A percentile compares a stretch with the other conserved stretches of the same genome.
Evolutionary conservation across 2,888 invertebrate genomes (phyloP).

Genomic region (Helleia helle): DNA sequence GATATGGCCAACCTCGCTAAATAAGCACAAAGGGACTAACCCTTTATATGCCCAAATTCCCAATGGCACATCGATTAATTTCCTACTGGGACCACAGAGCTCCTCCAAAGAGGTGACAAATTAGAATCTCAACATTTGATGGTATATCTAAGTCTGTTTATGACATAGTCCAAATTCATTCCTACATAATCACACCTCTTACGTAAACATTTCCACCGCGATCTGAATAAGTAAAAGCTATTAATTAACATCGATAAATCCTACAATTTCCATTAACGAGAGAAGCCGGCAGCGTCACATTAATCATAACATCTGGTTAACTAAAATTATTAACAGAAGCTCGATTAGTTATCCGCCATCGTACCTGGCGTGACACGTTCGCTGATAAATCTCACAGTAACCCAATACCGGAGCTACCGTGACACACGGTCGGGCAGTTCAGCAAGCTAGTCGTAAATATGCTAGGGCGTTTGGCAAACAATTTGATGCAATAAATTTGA

Average conservation of each 20-base stretch:
- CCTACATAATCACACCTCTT: too few species aligned
- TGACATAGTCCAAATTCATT: too few species aligned
- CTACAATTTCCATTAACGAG: conserved; percentile 17
- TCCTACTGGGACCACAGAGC: too few species aligned
- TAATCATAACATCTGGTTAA: conserved; percentile 19
- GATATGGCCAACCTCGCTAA: too few species aligned
- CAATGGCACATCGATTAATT: too few species aligned
- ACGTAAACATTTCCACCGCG: not conserved
- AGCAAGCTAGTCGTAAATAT: too few species aligned
- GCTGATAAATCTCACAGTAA: conserved; percentile 43
- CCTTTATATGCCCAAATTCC: too few species aligned
- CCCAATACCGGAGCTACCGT: conserved; percentile 36
- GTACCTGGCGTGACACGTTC: too few species aligned
- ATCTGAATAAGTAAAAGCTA: conserved; percentile 7
- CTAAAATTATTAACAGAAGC: conserved; percentile 33
- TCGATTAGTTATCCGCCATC: conserved; percentile 56
- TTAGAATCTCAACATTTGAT: too few species aligned
- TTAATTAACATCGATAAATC: conserved; percentile 1
- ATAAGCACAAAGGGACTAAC: too few species aligned
- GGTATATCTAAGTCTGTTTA: too few species aligned
- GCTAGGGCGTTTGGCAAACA: not conserved
- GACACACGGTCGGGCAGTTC: conserved; percentile 20
- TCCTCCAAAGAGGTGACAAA: too few species aligned
- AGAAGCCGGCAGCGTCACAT: conserved; percentile 27
- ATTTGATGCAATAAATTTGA: not conserved